A percentile compares a stretch with the other conserved stretches of the same genome.
Conservation (phyloP, 64 coral and sea anemone genomes). For the Astreopora myriophthalma region DNA sequence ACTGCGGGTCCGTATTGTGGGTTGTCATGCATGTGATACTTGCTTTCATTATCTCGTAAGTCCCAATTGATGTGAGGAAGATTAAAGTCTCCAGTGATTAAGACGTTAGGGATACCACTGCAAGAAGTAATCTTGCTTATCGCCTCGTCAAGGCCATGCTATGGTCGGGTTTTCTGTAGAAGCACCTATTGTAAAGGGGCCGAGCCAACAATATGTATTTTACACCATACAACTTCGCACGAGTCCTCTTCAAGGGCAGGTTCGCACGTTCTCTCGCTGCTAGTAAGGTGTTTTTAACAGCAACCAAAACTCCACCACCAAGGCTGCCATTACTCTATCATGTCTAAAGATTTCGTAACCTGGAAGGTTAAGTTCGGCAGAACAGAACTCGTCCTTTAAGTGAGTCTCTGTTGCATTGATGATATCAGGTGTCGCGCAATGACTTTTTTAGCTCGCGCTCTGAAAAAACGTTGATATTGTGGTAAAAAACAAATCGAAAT, state of each 20-base stretch:
- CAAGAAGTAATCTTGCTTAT: slow-evolving; percentile 29
- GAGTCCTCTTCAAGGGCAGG: slow-evolving; percentile 46
- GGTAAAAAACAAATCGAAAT: too few species aligned
- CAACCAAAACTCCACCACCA: slow-evolving; percentile 56
- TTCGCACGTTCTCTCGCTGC: slow-evolving; percentile 43
- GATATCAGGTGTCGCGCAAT: too few species aligned
- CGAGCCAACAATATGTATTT: slow-evolving; percentile 65
- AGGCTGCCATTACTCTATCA: slow-evolving; percentile 37
- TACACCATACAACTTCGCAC: slow-evolving; percentile 46
- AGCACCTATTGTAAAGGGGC: slow-evolving; percentile 60
- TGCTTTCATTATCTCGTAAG: slow-evolving; percentile 29
- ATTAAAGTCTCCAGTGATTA: slow-evolving; percentile 75
- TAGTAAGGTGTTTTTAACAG: slow-evolving; percentile 34
- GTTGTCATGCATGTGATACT: slow-evolving; percentile 35
- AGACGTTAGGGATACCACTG: slow-evolving; percentile 43
- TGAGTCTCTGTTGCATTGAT: too few species aligned
- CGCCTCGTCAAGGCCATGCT: slow-evolving; percentile 33
- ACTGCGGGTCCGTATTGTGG: slow-evolving; percentile 56
- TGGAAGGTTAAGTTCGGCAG: not conserved
- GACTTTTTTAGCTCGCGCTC: too few species aligned
- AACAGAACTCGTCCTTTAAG: not conserved
- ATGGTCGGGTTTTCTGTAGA: slow-evolving; percentile 60
- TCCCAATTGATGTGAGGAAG: slow-evolving; percentile 69
- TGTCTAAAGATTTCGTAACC: slow-evolving; percentile 48
- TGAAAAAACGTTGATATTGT: too few species aligned